These are phyloP conservation scores for Tragelaphus oryx DNA, from an alignment of 2,797 vertebrate genomes.

Conservation along the genomic window DNA sequence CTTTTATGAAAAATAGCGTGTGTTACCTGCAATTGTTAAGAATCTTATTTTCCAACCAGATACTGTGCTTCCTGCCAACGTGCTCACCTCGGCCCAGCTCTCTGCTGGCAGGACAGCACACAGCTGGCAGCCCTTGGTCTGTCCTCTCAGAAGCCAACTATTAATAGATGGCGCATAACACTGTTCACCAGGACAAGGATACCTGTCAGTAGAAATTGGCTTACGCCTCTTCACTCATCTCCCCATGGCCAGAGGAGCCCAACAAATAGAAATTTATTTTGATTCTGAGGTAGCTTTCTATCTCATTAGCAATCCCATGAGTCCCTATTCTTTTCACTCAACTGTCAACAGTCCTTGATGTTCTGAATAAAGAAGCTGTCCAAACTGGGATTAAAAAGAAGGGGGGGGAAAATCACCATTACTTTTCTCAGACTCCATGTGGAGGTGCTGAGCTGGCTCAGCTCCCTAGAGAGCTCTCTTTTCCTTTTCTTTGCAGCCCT, in stretches of 20 bases:
- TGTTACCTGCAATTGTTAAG: not conserved
- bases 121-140: not conserved
- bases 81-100: not conserved
- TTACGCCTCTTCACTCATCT: constrained; percentile 38
- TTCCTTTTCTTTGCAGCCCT: constrained; percentile 27
- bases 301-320: constrained; percentile 57
- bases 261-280: constrained; percentile 59
- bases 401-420: not conserved
- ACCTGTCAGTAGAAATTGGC: constrained; percentile 44
- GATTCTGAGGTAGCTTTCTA: constrained; percentile 33
- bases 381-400: constrained; percentile 33
- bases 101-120: not conserved
- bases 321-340: constrained; percentile 33
- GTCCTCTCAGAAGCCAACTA: not conserved
- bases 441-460: not conserved
- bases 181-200: constrained; percentile 7
- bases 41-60: not conserved
- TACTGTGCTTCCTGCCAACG: not conserved
- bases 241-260: not conserved
- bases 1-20: not conserved
- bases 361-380: constrained; percentile 57
- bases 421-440: constrained; percentile 27
- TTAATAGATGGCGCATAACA: not conserved
- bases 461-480: not conserved
- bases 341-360: constrained; percentile 49